Evolutionary conservation across 2,113 vertebrate genomes (phyloP).

Genomic region (Corythaixoides concolor): DNA sequence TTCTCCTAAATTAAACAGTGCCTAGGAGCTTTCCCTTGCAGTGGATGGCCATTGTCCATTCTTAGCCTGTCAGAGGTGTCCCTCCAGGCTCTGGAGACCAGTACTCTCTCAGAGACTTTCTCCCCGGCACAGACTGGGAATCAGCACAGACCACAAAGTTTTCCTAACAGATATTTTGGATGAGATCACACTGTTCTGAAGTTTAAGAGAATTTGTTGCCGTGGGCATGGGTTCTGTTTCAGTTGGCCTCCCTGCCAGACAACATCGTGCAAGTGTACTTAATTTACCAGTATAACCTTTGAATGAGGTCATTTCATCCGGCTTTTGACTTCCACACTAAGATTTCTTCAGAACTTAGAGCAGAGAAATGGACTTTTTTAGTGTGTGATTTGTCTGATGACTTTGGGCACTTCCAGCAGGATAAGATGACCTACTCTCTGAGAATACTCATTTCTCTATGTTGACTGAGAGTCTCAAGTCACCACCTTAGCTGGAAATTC

Average conservation of each 20-base stretch:
- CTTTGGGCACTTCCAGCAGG: not conserved
- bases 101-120: not conserved
- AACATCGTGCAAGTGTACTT: not conserved
- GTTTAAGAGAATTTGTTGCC: not conserved
- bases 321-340: not conserved
- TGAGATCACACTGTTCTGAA: not conserved
- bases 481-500: not conserved
- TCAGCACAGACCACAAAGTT: not conserved
- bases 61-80: no score
- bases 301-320: not conserved
- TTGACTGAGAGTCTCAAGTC: not conserved
- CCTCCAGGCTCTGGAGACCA: not conserved
- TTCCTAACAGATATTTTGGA: not conserved
- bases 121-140: not conserved
- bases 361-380: not conserved
- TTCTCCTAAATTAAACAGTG: not conserved
- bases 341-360: not conserved
- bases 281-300: not conserved
- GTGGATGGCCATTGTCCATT: not conserved
- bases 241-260: not conserved
- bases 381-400: not conserved
- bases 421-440: not conserved
- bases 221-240: not conserved
- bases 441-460: not conserved
- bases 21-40: not conserved